A percentile compares a stretch with the other conserved stretches of the same genome.
Conservation (phyloP, 2,113 vertebrate species). For the Chauna torquata region DNA sequence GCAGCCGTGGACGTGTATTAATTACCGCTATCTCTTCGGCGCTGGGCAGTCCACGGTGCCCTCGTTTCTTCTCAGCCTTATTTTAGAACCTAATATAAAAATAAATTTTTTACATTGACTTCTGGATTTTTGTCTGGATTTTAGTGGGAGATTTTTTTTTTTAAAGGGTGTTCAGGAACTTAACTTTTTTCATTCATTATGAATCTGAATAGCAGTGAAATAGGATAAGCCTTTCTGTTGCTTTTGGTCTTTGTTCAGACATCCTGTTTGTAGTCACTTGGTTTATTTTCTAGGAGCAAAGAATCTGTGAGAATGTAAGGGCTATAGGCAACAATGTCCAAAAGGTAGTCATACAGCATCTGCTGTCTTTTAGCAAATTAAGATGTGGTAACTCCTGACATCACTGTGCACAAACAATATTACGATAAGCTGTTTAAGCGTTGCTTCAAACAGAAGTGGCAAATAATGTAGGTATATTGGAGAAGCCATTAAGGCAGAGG, state of each 20-base stretch:
- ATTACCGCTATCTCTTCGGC: too few species aligned
- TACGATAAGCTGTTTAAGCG: rapidly evolving
- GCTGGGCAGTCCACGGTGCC: not conserved
- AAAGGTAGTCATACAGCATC: rapidly evolving
- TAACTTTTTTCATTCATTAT: not conserved
- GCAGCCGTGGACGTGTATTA: too few species aligned
- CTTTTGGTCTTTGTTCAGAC: conserved; percentile 10
- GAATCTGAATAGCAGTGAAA: not conserved
- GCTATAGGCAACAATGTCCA: not conserved
- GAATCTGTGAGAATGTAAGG: not conserved
- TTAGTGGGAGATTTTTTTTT: not conserved
- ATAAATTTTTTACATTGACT: not conserved
- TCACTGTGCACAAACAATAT: rapidly evolving
- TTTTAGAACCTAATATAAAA: not conserved
- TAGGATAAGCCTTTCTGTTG: not conserved
- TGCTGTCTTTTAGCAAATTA: not conserved
- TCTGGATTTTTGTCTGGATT: not conserved
- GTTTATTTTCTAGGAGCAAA: not conserved
- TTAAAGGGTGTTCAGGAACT: not conserved
- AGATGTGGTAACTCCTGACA: not conserved
- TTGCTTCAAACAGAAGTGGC: not conserved
- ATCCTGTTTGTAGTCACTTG: not conserved
- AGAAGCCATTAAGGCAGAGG: not conserved
- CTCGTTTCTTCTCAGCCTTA: not conserved
- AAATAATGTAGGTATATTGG: not conserved